Conservation (phyloP, 1,140 invertebrate species). For the Paramacrobiotus metropolitanus region DNA sequence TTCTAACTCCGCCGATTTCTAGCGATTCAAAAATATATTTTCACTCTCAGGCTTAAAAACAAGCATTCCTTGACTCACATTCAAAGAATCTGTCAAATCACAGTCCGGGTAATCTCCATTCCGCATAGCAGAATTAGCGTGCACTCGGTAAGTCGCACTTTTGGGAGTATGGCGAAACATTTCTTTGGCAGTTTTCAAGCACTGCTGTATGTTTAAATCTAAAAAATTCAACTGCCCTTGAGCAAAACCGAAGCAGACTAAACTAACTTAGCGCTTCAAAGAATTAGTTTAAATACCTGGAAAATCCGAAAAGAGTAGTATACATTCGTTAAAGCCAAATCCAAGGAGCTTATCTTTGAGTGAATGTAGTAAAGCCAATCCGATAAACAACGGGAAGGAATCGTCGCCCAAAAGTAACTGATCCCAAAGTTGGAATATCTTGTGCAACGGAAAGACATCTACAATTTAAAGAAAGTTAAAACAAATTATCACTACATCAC, state of each 20-base stretch:
- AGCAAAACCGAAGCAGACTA: no score
- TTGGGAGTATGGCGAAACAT: slow-evolving; percentile 64
- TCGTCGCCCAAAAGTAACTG: slow-evolving; percentile 74
- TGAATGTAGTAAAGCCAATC: slow-evolving; percentile 71
- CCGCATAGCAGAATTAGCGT: slow-evolving; percentile 26
- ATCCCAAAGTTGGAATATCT: slow-evolving; percentile 95
- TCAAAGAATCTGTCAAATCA: slow-evolving; percentile 6
- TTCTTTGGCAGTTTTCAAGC: slow-evolving; percentile 61
- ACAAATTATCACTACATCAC: neutral
- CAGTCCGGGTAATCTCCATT: slow-evolving; percentile 10
- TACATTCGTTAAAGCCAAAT: slow-evolving; percentile 90
- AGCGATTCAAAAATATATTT: no score
- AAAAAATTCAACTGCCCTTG: no score
- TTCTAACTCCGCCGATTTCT: slow-evolving; percentile 32
- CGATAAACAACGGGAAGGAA: slow-evolving; percentile 80
- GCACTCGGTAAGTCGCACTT: slow-evolving; percentile 58
- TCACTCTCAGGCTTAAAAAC: slow-evolving; percentile 38
- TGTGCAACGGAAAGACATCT: slow-evolving; percentile 93
- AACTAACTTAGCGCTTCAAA: no score
- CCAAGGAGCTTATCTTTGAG: slow-evolving; percentile 52
- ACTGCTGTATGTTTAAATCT: slow-evolving; percentile 81
- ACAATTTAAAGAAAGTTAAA: slow-evolving; percentile 18
- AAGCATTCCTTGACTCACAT: neutral
- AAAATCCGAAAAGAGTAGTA: slow-evolving; percentile 82
- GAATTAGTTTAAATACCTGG: no score